Base-by-base conservation (phyloP, 2,797 vertebrate genomes). In the Gymnothorax javanicus region DNA sequence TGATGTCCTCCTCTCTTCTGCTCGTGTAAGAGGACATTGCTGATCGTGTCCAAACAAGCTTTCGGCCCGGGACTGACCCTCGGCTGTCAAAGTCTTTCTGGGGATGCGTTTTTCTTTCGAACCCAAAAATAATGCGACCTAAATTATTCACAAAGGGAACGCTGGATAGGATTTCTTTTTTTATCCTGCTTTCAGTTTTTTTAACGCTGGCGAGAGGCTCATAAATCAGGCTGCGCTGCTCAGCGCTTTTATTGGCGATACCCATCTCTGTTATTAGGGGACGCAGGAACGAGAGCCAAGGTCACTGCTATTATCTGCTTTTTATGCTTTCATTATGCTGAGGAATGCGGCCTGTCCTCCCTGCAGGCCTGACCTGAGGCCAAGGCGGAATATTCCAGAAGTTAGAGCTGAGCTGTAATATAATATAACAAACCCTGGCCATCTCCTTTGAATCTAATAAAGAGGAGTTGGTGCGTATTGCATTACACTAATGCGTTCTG, bases 71-170 rank as follows among this genome's bases (percentile, higher is more conserved):
- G n/a, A 64, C 3, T 23, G 62, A 75, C 7, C 25, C 11, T 73
- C 4, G 4, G 25, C 25, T 27, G 3, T 8, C 7, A 12, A 11
- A 0, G 50, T 6, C 12, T 5, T 43, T 43, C 6, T 50, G 71
- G 33, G 71, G 12, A 75, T 3, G 20, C 17, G 17, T 52, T 15
- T 79, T 12, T 25, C 15, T 20, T 79, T 43, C 50, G n/a, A 7
- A 79, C 75, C 50, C 43, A 23, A 23, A 54, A 79, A 79, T 54
- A 79, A 79, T 8, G 75, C 50, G 50, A 79, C 75, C 75, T 79
- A 23, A 79, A 52, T 79, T 54, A 79, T 79, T 79, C 43, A 79
- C 15, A 17, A 13, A 23, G 75, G 17, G 17, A 13, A 54, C 75
- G 13, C 23, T 5, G 7, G 11, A 54, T 50, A 11, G 8, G 20